A percentile compares a stretch with the other conserved stretches of the same genome.
phyloP scores from a whole-genome alignment of 2,888 invertebrate genomes.

The Limnephilus lunatus region DNA sequence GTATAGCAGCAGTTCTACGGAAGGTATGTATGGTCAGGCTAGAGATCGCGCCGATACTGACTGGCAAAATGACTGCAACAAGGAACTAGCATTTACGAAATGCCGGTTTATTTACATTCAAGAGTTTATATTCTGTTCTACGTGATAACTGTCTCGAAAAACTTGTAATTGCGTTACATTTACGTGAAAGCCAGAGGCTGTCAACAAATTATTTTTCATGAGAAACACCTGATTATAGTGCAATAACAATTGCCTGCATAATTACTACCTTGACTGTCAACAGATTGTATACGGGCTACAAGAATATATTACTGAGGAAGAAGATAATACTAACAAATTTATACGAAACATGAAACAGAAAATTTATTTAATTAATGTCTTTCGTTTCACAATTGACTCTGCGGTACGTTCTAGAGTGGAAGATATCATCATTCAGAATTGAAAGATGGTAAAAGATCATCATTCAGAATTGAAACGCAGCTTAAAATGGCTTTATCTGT shows the following conservation, averaged over 20 bases:
- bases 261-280: neutral
- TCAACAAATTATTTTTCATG: neutral
- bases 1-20: neutral
- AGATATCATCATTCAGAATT: no score
- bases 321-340: no score
- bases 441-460: no score
- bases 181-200: neutral
- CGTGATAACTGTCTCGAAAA: constrained; percentile 9
- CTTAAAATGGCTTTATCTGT: no score
- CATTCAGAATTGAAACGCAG: no score
- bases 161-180: neutral
- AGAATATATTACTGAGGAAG: no score
- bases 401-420: no score
- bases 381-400: no score
- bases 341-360: no score
- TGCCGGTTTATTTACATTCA: constrained; percentile 5
- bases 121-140: neutral
- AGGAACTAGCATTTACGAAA: neutral
- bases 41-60: constrained; percentile 20
- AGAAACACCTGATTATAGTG: neutral
- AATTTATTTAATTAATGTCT: no score
- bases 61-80: neutral
- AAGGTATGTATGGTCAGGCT: neutral
- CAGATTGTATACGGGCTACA: neutral
- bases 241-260: neutral